These are phyloP conservation scores for Glandiceps talaboti DNA, from an alignment of 53 echinoderm and acorn worm species.

Conservation along the genomic window DNA sequence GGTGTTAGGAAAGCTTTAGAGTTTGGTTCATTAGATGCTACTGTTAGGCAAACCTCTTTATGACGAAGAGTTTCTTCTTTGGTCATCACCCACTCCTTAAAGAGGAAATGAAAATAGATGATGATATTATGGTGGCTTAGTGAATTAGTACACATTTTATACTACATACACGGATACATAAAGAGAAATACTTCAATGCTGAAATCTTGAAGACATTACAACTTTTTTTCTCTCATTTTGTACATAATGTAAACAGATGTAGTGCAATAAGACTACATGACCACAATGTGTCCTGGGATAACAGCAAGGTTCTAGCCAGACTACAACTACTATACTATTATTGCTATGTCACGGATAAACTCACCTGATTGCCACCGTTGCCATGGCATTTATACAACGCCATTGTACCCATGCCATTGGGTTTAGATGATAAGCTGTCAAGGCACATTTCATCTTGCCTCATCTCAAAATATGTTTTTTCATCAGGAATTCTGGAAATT, in stretches of 20 bases:
- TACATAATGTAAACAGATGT: too few relatives aligned
- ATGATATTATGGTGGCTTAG: too few relatives aligned
- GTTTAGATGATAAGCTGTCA: constrained; percentile 9
- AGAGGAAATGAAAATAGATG: too few relatives aligned
- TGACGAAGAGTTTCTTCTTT: constrained; percentile 82
- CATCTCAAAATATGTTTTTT: not conserved
- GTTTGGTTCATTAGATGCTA: constrained; percentile 47
- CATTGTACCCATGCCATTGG: constrained; percentile 9
- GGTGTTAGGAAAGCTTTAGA: constrained; percentile 62
- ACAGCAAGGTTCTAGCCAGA: too few relatives aligned
- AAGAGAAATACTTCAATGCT: too few relatives aligned
- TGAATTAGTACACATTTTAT: too few relatives aligned
- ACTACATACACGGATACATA: too few relatives aligned
- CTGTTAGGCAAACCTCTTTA: constrained; percentile 67
- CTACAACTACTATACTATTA: too few relatives aligned
- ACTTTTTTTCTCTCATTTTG: too few relatives aligned
- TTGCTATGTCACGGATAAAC: too few relatives aligned
- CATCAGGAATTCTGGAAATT: not conserved
- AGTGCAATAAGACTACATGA: too few relatives aligned
- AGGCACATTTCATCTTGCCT: constrained; percentile 21
- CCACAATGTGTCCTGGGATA: too few relatives aligned
- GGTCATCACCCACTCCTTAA: constrained; percentile 84
- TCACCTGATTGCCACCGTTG: constrained; percentile 50
- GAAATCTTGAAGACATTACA: constrained; percentile 33
- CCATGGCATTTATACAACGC: constrained; percentile 41